Base-by-base conservation (phyloP, 1,140 invertebrate species). In the Dinothrombium tinctorium region DNA sequence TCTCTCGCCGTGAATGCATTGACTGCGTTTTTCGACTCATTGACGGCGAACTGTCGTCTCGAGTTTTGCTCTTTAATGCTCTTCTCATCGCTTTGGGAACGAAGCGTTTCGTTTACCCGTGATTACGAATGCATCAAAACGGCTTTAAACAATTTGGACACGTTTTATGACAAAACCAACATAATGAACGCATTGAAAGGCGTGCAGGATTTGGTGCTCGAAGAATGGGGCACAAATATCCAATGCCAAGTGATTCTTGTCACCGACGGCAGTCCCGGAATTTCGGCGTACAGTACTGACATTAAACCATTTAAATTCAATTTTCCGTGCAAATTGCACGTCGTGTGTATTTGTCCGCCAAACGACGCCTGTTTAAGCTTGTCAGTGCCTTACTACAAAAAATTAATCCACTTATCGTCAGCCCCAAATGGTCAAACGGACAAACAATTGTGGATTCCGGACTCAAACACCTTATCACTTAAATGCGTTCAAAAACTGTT, bases 51-150 rank as follows among this genome's bases (percentile, higher is more conserved):
- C 54, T 76, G 73, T 9, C 87, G 80, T 62, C 54, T 92, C 37
- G 87, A 94, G 61, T 86, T 87, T 63, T 73, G 82, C 8, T 68
- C 83, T n/a, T 57, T 92, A 59, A 61, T 74, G 40, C 64, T 72
- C 0, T 89, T 78, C 56, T 81, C 79, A 3, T 78, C 76, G 9
- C 51, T 69, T 1, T 76, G 72, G 56, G 77, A 86, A 67, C 68
- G 80, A 36, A 56, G 74, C 26, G 72, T 72, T 26, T 66, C 73
- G 17, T 87, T 87, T 52, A 87, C 81, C 0, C 61, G 82, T 51
- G 80, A 89, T 51, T 80, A 76, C 61, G 76, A 78, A 42, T 57
- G 56, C 5, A 73, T 89, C 40, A 72, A 73, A 53, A 56, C 59
- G 17, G 74, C 76, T 52, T 53, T 87, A 8, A 67, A 66, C 41